phyloP scores from a whole-genome alignment of 2,113 vertebrate genomes.

The Pyxicephalus adspersus region DNA sequence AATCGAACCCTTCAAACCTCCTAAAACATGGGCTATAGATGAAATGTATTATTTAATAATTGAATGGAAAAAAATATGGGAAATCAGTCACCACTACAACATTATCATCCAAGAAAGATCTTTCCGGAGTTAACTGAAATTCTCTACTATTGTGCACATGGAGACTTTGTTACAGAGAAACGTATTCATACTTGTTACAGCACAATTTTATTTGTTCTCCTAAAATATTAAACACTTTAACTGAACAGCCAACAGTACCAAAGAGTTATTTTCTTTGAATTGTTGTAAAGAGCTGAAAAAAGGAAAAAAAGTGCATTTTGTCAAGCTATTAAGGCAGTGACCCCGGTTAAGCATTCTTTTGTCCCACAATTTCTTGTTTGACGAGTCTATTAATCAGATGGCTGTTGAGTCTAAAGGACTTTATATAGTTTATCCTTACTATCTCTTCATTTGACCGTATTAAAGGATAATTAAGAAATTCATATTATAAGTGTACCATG shows the following conservation, averaged over 20 bases:
- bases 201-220: not conserved
- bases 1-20: too few relatives aligned
- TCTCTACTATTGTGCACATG: not conserved
- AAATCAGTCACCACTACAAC: too few relatives aligned
- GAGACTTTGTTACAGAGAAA: not conserved
- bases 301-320: constrained; percentile 65
- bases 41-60: too few relatives aligned
- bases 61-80: too few relatives aligned
- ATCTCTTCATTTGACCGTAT: constrained; percentile 73
- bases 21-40: too few relatives aligned
- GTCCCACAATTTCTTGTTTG: constrained; percentile 66
- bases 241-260: constrained; percentile 57
- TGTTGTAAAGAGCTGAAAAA: constrained; percentile 63
- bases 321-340: constrained; percentile 70
- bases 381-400: constrained; percentile 73
- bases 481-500: constrained; percentile 69
- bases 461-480: constrained; percentile 83
- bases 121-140: too few relatives aligned
- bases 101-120: too few relatives aligned
- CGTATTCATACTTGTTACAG: not conserved
- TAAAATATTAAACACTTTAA: constrained; percentile 42
- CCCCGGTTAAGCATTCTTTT: constrained; percentile 63
- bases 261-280: constrained; percentile 69
- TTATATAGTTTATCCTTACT: constrained; percentile 68
- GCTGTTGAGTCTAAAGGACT: constrained; percentile 66